Percentiles rank a stretch among this genome's conserved stretches.
Conservation (phyloP, 2,797 vertebrate species). For the Sebastes reedi region DNA sequence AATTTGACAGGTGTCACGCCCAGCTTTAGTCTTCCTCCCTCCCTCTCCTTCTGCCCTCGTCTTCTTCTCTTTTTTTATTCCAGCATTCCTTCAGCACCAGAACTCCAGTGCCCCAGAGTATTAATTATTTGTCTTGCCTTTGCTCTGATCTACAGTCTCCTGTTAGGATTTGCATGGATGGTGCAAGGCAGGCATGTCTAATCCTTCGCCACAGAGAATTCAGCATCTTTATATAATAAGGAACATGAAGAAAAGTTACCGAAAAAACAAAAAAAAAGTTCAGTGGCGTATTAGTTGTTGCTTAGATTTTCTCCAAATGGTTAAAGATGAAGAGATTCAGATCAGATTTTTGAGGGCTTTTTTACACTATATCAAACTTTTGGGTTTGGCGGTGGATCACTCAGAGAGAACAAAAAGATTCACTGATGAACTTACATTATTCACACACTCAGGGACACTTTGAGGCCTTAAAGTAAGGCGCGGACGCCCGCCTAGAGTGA, state of each 20-base stretch:
- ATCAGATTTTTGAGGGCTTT: neutral
- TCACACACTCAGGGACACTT: constrained; percentile 58
- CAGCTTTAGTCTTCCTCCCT: constrained; percentile 10
- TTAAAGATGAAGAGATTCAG: constrained; percentile 18
- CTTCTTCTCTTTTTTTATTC: constrained; percentile 8
- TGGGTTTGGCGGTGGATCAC: constrained; percentile 53
- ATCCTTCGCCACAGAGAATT: constrained; percentile 57
- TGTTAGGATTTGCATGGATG: constrained; percentile 70
- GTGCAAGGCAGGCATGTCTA: constrained; percentile 65
- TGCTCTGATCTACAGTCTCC: constrained; percentile 68
- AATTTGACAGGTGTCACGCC: constrained; percentile 55
- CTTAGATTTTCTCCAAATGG: constrained; percentile 34
- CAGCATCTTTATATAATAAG: constrained; percentile 49
- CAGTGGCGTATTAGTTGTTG: neutral
- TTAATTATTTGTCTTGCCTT: constrained; percentile 76
- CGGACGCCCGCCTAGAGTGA: constrained; percentile 32
- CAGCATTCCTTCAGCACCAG: constrained; percentile 39
- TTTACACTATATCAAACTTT: constrained; percentile 31
- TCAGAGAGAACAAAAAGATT: constrained; percentile 70
- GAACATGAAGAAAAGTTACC: constrained; percentile 22
- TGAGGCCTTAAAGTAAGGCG: constrained; percentile 48
- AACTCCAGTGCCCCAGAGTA: constrained; percentile 67
- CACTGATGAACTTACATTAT: constrained; percentile 71
- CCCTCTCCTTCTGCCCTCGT: neutral
- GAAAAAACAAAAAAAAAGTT: neutral